These are phyloP conservation scores for Thalpophila matura DNA, from an alignment of 2,888 invertebrate genomes.

Conservation along the genomic window DNA sequence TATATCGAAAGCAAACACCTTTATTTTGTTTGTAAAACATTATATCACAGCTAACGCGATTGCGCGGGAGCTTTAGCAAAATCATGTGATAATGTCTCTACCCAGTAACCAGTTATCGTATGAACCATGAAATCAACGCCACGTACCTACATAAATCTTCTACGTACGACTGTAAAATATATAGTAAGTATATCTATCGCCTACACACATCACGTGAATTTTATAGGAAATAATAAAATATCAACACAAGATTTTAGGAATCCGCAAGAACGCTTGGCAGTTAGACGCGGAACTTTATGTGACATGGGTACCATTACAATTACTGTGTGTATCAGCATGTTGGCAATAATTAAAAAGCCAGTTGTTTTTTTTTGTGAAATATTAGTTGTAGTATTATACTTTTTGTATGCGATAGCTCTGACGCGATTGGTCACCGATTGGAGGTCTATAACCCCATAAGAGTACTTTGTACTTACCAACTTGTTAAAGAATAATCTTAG, in stretches of 20 bases:
- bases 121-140: slow-evolving; percentile 46
- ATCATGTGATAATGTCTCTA: slow-evolving; percentile 61
- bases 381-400: background rate
- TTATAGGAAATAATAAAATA: slow-evolving; percentile 49
- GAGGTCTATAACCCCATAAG: slow-evolving; percentile 2
- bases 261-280: slow-evolving; percentile 34
- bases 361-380: background rate
- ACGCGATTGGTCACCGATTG: background rate
- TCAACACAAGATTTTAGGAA: slow-evolving; percentile 20
- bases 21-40: slow-evolving; percentile 31
- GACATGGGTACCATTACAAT: slow-evolving; percentile 4
- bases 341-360: background rate
- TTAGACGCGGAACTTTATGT: slow-evolving; percentile 26
- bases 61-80: slow-evolving; percentile 35
- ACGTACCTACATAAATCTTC: slow-evolving; percentile 34
- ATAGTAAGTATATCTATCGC: slow-evolving; percentile 44
- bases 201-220: slow-evolving; percentile 62
- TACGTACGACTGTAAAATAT: slow-evolving; percentile 37
- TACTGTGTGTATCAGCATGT: background rate
- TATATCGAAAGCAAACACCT: slow-evolving; percentile 32
- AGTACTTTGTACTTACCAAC: slow-evolving; percentile 3
- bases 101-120: slow-evolving; percentile 49
- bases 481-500: background rate
- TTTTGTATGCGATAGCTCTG: background rate
- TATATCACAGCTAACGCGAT: slow-evolving; percentile 23